Base-by-base conservation (phyloP, 2,888 invertebrate species). In the Hermaeophaga mercurialis region DNA sequence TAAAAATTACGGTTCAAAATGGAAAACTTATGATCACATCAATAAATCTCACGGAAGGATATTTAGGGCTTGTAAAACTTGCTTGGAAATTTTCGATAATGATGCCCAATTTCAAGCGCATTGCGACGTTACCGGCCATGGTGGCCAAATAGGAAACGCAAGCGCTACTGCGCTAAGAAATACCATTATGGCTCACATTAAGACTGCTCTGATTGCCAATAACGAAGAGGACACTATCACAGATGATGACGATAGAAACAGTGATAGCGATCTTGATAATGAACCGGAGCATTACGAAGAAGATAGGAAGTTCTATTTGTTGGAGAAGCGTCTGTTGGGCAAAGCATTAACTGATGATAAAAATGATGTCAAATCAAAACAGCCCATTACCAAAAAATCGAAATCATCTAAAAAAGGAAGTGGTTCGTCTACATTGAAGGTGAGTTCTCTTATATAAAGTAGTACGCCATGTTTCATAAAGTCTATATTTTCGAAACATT, bases 21-120 rank as follows among this genome's bases (percentile, higher is more conserved):
- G 83, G 80, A 84, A 84, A 63, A 82, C 83, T 0, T 81, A 81
- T 55, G 83, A 84, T 66, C 84, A 84, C 63, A 75, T 84, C 33
- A 81, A 82, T 59, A 83, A 83, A 59, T 81, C 81, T 18, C 84
- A 84, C 65, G 83, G 83, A 0, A 77, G 81, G 43, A 81, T 82
- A 19, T 84, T 83, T 59, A 78, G 78, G 34, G 82, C 82, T 1
- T 84, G 84, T 60, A 83, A 82, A 70, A 78, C 80, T n/a, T 84
- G 84, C 63, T 73, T 84, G 46, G 81, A 81, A 34, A 81, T 84
- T n/a, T 84, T 83, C 62, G 80, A 80, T 3, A 78, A 77, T 3
- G 81, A 82, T 58, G 73, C 76, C 2, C 79, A 81, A 36, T 71
- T 83, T n/a, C 76, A 79, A 47, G 68, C 73, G 45, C 83, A 84